These are phyloP conservation scores for Tenthredo distinguenda DNA, from an alignment of 2,888 invertebrate genomes.

Conservation along the genomic window DNA sequence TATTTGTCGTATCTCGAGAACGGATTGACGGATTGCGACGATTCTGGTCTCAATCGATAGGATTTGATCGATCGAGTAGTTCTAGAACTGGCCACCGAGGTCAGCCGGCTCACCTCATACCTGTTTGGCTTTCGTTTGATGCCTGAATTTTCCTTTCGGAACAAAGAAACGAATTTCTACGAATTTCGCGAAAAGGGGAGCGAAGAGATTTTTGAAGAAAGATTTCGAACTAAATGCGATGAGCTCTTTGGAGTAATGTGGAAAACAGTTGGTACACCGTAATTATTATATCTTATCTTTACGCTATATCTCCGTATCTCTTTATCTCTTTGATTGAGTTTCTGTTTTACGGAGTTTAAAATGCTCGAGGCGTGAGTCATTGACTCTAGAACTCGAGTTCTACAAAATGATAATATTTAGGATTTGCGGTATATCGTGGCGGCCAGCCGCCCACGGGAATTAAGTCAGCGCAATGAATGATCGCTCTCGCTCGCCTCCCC, in stretches of 20 bases:
- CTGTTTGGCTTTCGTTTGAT: not conserved
- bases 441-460: slow-evolving; percentile 40
- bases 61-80: not conserved
- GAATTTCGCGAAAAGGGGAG: not conserved
- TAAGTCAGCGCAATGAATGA: slow-evolving; percentile 35
- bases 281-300: slow-evolving; percentile 1
- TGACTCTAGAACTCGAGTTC: slow-evolving; percentile 27
- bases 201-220: not conserved
- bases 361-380: slow-evolving; percentile 30
- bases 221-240: not conserved
- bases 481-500: not conserved
- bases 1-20: not conserved
- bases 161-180: not conserved
- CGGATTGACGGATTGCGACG: not conserved
- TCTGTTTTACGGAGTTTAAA: slow-evolving; percentile 7
- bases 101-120: too few species aligned
- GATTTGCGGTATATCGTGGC: slow-evolving; percentile 45
- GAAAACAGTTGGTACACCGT: not conserved
- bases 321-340: slow-evolving; percentile 26
- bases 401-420: slow-evolving; percentile 50
- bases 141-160: not conserved
- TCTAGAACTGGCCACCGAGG: too few species aligned
- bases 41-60: not conserved
- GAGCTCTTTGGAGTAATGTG: not conserved
- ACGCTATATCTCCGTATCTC: not conserved